Evolutionary conservation across 2,797 vertebrate species (phyloP).

Genomic region (Sebastes wilsoni): DNA sequence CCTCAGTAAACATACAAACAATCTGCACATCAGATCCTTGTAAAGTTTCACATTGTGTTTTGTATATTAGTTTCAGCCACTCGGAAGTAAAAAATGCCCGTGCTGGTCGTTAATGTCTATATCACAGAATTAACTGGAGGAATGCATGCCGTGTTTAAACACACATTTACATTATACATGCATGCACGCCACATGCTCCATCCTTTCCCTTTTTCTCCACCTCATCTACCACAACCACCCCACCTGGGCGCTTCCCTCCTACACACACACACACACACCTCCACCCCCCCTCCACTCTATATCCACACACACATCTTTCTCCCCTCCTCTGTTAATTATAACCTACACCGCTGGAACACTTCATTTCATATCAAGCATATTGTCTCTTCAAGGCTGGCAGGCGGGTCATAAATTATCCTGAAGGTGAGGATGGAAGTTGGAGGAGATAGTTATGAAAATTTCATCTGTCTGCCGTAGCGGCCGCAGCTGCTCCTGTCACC

Average conservation of each 20-base stretch:
- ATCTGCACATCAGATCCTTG: neutral
- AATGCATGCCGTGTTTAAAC: conserved; percentile 53
- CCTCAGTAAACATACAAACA: conserved; percentile 15
- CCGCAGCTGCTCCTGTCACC: conserved; percentile 99
- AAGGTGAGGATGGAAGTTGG: conserved; percentile 98
- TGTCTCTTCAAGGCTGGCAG: conserved; percentile 97
- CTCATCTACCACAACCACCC: conserved; percentile 1
- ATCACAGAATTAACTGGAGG: conserved; percentile 62
- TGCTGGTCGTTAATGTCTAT: neutral
- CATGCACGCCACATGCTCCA: conserved; percentile 15
- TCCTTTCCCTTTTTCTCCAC: conserved; percentile 5
- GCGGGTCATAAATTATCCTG: conserved; percentile 99
- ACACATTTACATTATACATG: conserved; percentile 28
- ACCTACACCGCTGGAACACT: conserved; percentile 96
- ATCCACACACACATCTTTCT: conserved; percentile 77
- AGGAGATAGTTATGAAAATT: conserved; percentile 99
- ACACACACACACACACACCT: neutral
- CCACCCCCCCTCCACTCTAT: conserved; percentile 32
- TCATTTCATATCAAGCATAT: conserved; percentile 99
- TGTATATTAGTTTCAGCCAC: neutral
- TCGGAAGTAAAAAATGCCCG: neutral
- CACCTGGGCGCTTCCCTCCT: conserved; percentile 24
- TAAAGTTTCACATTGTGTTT: neutral
- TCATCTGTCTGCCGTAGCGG: conserved; percentile 98
- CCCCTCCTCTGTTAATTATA: conserved; percentile 97